Conservation (phyloP, 1,140 invertebrate genomes). For the Lepidurus arcticus region DNA sequence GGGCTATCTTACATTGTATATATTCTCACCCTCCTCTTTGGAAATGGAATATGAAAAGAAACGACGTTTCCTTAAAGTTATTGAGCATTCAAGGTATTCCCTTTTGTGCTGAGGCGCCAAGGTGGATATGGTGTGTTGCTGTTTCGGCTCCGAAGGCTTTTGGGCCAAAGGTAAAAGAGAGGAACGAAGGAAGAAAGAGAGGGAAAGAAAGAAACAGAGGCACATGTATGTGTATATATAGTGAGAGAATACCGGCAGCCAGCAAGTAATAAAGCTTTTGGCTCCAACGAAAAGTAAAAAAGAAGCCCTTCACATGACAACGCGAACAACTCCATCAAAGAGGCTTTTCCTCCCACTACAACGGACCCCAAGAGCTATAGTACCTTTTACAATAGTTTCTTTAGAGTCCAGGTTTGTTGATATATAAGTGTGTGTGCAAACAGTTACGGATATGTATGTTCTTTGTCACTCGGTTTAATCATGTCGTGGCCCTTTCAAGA, state of each 20-base stretch:
- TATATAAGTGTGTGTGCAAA: not conserved
- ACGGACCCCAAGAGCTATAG: not conserved
- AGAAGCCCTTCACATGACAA: conserved; percentile 10
- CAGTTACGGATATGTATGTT: conserved; percentile 11
- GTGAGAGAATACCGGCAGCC: not conserved
- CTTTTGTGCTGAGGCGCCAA: not conserved
- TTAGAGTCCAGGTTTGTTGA: not conserved
- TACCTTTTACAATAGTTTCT: not conserved
- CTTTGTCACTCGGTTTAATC: not conserved
- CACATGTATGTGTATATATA: not conserved
- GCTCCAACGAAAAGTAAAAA: not conserved
- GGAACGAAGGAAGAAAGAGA: not conserved
- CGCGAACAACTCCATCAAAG: conserved; percentile 10
- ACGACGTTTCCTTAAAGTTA: not conserved
- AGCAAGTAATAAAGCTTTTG: not conserved
- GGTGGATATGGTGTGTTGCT: not conserved
- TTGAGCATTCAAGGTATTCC: conserved; percentile 5
- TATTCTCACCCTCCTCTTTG: not conserved
- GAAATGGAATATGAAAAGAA: conserved; percentile 10
- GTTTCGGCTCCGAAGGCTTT: not conserved
- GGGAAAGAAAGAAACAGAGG: not conserved
- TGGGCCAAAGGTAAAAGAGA: not conserved
- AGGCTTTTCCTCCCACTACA: not conserved
- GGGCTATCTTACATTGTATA: not conserved
- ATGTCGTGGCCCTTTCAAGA: not conserved